Conservation (phyloP, 64 coral and sea anemone species). For the Pachyseris speciosa region DNA sequence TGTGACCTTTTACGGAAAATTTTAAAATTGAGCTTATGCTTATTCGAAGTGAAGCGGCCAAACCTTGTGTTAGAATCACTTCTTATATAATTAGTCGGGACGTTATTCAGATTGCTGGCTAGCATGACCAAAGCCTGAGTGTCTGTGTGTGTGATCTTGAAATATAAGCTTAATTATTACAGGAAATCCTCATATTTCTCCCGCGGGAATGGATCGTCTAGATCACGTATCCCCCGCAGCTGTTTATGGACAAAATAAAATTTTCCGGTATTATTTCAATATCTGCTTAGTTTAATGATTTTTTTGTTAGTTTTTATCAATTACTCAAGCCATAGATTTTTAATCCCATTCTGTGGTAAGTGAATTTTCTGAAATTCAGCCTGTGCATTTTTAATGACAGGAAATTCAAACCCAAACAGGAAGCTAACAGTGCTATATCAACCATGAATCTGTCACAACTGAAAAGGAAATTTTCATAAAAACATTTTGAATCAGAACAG, state of each 20-base stretch:
- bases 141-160: not conserved
- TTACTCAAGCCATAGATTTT: not conserved
- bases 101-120: not conserved
- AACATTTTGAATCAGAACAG: too few relatives aligned
- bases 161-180: not conserved
- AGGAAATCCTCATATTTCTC: slow-evolving; percentile 22
- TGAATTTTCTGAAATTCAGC: too few relatives aligned
- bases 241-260: not conserved
- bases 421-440: too few relatives aligned
- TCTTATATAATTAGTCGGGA: not conserved
- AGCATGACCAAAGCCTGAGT: not conserved
- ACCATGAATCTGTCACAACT: too few relatives aligned
- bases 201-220: not conserved
- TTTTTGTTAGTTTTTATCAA: not conserved
- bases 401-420: too few relatives aligned
- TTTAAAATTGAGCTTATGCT: too few relatives aligned
- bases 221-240: not conserved
- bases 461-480: too few relatives aligned
- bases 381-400: too few relatives aligned
- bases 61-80: not conserved
- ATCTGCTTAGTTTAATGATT: not conserved
- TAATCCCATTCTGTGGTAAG: too few relatives aligned
- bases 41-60: too few relatives aligned
- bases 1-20: too few relatives aligned
- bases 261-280: too few relatives aligned